Base-by-base conservation (phyloP, 1,140 invertebrate genomes). In the Penaeus japonicus region DNA sequence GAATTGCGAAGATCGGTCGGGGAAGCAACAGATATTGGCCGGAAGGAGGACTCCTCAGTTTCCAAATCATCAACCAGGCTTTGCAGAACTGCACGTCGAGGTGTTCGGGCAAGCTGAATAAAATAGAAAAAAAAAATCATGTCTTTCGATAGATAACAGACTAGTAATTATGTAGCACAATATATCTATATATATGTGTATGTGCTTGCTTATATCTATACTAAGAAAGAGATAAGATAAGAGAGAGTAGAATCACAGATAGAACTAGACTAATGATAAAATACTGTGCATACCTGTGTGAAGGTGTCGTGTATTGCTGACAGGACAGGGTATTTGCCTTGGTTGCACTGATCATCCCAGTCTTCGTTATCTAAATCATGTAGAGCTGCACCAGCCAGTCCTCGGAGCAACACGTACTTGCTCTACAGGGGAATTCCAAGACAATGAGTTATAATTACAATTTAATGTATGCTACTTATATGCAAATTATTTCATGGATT, bases 331-430 rank as follows among this genome's bases (percentile, higher is more conserved):
- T 85, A 85, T 17, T 70, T 73, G 2, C 90, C 91, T 62, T 91
- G 87, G 30, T 91, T 90, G 79, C 92, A 93, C 3, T 73, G 77
- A 27, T 90, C 92, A 12, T 88, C 35, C 18, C 53, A 62, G 87
- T 93, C 93, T 55, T 93, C 93, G 12, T 91, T 90, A 89, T 94
- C 92, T 10, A 93, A 55, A 24, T 91, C 79, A 75, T 91, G 92
- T 0, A 94, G 78, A 2, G 93, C 94, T 0, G 94, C 90, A 35
- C 95, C 95, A n/a, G 93, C 94, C 20, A 95, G 91, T 89, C 94
- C 93, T 35, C 94, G 92, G 12, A 95, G 91, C 18, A 94, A 86
- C 0, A 92, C 92, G 86, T 95, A 95, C 91, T 95, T 95, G 7
- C 93, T 94, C 94, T 95, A 86, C 10, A 81, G 75, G 7, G 54